phyloP scores from a whole-genome alignment of 2,113 vertebrate genomes.

The Arizona elegans region DNA sequence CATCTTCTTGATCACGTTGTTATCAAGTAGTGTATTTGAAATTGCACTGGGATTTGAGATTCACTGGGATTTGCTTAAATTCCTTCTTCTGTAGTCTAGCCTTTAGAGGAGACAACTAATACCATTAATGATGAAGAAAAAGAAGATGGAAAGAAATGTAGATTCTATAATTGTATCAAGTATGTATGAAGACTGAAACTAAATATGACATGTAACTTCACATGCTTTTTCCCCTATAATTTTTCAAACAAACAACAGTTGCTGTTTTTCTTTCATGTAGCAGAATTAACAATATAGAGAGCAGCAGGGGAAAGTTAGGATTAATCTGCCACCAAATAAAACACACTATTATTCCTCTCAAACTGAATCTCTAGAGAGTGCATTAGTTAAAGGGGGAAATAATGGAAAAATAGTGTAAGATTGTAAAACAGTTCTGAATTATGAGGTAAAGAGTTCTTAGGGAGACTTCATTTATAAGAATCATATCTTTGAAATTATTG shows the following conservation, averaged over 20 bases:
- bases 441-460: constrained; percentile 5
- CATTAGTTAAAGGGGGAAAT: neutral
- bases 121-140: neutral
- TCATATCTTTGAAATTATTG: neutral
- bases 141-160: neutral
- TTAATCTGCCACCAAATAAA: neutral
- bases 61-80: neutral
- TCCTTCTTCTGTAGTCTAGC: neutral
- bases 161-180: neutral
- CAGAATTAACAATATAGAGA: neutral
- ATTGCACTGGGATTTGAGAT: neutral
- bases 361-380: neutral
- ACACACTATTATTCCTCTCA: neutral
- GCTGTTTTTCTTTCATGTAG: neutral
- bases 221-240: neutral
- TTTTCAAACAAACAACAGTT: neutral
- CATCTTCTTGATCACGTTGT: neutral
- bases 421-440: neutral
- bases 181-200: neutral
- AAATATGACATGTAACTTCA: neutral
- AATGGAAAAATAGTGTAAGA: neutral
- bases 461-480: neutral
- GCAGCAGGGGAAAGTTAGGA: neutral
- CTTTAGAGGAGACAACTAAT: neutral
- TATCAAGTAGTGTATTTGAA: neutral